Percentiles rank a stretch among this genome's conserved stretches.
These are phyloP conservation scores for Parthenolecanium corni DNA, from an alignment of 2,888 invertebrate species.

Conservation along the genomic window DNA sequence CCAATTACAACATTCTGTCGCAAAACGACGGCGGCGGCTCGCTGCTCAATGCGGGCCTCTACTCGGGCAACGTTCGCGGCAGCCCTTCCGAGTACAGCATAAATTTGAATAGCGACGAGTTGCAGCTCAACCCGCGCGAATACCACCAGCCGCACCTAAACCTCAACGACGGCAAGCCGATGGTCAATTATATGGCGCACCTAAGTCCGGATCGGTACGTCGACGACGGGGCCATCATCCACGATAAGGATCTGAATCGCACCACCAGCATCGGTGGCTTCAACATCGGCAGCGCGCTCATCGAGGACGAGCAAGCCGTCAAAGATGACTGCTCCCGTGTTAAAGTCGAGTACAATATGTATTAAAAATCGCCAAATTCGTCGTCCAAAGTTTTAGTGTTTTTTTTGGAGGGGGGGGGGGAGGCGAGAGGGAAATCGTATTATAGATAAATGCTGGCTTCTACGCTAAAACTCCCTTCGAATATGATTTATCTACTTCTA, in stretches of 20 bases:
- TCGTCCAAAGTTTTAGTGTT: no score
- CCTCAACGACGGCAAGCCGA: conserved; percentile 16
- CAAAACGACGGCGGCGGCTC: conserved; percentile 21
- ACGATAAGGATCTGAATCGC: conserved; percentile 23
- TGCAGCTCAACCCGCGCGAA: conserved; percentile 6
- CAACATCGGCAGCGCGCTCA: conserved; percentile 18
- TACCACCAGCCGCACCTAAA: conserved; percentile 18
- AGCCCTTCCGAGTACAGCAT: conserved; percentile 28
- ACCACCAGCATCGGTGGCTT: conserved; percentile 24
- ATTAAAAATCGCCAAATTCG: no score
- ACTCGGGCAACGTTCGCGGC: conserved; percentile 22
- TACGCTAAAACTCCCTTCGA: no score
- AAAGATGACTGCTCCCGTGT: conserved; percentile 22
- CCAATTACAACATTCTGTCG: conserved; percentile 16
- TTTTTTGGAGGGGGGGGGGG: no score
- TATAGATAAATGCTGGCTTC: no score
- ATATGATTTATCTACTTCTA: no score
- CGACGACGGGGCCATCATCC: conserved; percentile 13
- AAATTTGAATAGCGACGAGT: conserved; percentile 18
- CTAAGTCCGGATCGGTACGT: conserved; percentile 20
- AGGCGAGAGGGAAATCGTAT: no score
- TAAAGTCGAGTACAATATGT: conserved; percentile 27
- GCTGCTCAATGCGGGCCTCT: conserved; percentile 24
- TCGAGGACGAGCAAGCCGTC: conserved; percentile 17
- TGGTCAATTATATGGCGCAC: conserved; percentile 13